Conservation (phyloP, 64 coral and sea anemone species). For the Exaiptasia diaphana region DNA sequence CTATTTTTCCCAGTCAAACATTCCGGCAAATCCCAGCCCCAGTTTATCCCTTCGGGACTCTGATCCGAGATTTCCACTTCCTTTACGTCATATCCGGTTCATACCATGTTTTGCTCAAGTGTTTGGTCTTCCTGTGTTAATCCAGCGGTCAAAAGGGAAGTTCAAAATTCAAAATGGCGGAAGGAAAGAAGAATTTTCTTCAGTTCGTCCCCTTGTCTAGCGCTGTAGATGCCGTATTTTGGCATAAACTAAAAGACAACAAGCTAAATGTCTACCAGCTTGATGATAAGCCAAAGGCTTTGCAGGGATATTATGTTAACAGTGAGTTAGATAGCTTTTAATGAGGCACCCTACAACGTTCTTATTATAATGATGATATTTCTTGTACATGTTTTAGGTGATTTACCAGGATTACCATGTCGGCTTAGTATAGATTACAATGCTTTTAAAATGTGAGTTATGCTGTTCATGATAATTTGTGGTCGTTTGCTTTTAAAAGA, state of each 20-base stretch:
- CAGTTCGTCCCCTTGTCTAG: constrained; percentile 96
- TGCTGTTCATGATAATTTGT: not conserved
- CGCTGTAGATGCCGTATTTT: constrained; percentile 95
- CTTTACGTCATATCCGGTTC: too few species aligned
- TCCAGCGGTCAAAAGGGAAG: not conserved
- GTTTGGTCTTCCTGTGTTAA: not conserved
- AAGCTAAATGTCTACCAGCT: constrained; percentile 96
- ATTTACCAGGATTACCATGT: constrained; percentile 50
- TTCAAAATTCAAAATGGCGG: not conserved
- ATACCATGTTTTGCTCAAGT: too few species aligned
- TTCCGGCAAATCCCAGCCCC: too few species aligned
- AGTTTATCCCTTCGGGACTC: too few species aligned
- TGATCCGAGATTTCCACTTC: too few species aligned
- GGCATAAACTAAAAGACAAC: constrained; percentile 84
- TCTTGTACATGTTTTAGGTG: constrained; percentile 26
- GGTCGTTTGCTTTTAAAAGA: too few species aligned
- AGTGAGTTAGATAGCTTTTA: constrained; percentile 56
- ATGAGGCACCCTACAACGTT: not conserved
- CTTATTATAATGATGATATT: not conserved
- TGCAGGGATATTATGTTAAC: constrained; percentile 88
- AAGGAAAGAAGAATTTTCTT: constrained; percentile 1
- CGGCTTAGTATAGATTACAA: constrained; percentile 65
- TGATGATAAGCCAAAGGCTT: constrained; percentile 72
- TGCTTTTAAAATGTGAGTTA: constrained; percentile 64
- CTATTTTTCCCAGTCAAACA: too few species aligned